phyloP scores from a whole-genome alignment of 2,113 vertebrate species.

The Psilopsiagon aurifrons region DNA sequence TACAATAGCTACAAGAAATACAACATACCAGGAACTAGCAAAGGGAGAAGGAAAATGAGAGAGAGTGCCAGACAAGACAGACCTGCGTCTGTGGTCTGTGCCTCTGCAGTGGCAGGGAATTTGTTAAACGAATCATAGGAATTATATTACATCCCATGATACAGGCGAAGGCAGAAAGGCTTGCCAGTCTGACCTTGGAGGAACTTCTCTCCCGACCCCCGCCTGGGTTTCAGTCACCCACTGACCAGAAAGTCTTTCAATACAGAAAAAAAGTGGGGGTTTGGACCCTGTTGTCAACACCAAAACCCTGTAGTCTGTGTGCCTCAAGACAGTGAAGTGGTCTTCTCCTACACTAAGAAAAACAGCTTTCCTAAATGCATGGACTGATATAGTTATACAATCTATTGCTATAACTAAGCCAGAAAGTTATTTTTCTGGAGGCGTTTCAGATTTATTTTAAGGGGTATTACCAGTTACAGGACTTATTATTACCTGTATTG shows the following conservation, averaged over 20 bases:
- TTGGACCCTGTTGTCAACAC: neutral
- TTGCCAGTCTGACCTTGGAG: constrained; percentile 51
- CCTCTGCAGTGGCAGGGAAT: constrained; percentile 30
- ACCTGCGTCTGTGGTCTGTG: neutral
- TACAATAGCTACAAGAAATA: neutral
- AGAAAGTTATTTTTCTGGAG: neutral
- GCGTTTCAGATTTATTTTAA: constrained; percentile 4
- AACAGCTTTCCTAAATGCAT: neutral
- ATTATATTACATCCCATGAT: constrained; percentile 67
- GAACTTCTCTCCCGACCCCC: neutral
- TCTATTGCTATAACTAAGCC: neutral
- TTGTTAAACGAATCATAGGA: constrained; percentile 58
- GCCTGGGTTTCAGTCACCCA: neutral
- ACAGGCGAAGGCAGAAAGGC: constrained; percentile 30
- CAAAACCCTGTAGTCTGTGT: fast-evolving
- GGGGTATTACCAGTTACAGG: neutral
- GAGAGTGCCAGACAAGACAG: neutral
- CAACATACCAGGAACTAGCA: neutral
- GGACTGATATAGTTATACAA: neutral
- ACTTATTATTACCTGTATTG: neutral
- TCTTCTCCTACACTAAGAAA: neutral
- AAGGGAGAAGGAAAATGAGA: neutral
- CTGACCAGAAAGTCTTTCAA: neutral
- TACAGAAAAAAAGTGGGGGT: neutral
- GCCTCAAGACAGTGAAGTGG: neutral